Base-by-base conservation (phyloP, 2,113 vertebrate species). In the Petromus typicus region DNA sequence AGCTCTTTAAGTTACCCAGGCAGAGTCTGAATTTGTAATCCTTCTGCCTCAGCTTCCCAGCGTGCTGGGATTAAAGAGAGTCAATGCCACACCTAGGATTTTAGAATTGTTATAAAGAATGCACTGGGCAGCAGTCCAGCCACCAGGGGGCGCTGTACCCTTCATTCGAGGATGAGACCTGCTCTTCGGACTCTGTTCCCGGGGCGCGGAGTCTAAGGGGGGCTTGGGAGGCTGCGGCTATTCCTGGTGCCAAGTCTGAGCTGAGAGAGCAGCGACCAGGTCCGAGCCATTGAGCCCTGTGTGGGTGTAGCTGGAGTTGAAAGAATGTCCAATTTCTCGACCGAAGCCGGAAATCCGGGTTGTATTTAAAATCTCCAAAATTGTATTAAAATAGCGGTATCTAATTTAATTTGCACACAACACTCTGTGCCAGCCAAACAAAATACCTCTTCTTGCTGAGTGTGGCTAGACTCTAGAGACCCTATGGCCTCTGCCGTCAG, bases 311-410 rank as follows among this genome's bases (percentile, higher is more conserved):
- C 45, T 13, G 17, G 25, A 81, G 11, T 51, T 73, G 61, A 79
- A 83, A 96, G 22, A 79, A 34, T 22, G 4, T 63, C 51, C 7
- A 22, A 56, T 20, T n/a, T 89, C 85, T 57, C 57, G 63, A 75
- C 7, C 54, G 51, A 71, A 86, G 48, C 8, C 27, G 16, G 40
- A 93, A 91, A 83, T 73, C 13, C 48, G 57, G 25, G 81, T 83
- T 97, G 78, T 66, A 71, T 66, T 32, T 30, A 32, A 93, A 40
- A 79, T 56, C 43, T 79, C 63, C 37, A n/a, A 40, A 56, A 45
- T 54, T 76, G 57, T 78, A 91, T 90, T 54, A 71, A 34, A 67
- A 43, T 37, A 27, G 71, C 45, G 75, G 18, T 27, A 27, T 57
- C 51, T 69, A 64, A 78, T 64, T 88, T 57, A 45, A 59, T 75